phyloP scores from a whole-genome alignment of 2,888 invertebrate genomes.

The Rhamnusium bicolor region DNA sequence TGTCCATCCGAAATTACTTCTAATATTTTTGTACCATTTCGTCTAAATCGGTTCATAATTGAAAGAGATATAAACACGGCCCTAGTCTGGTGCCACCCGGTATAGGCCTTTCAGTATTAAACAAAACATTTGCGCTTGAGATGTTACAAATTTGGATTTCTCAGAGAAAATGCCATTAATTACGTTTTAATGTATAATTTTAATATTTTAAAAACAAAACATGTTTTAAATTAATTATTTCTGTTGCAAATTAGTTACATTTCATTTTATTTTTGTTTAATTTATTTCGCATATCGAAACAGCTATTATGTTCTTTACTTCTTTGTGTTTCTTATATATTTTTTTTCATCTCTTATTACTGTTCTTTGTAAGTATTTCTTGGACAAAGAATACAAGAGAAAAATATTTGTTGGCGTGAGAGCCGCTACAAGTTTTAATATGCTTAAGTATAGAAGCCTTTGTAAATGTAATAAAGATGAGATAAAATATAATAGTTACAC shows the following conservation, averaged over 20 bases:
- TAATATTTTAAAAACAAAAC: too few species aligned
- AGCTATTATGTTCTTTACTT: not conserved
- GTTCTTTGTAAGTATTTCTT: not conserved
- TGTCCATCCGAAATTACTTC: too few species aligned
- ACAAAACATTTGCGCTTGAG: too few species aligned
- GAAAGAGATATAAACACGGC: too few species aligned
- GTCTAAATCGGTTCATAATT: too few species aligned
- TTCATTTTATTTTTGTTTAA: not conserved
- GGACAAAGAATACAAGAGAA: not conserved
- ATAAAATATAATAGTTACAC: too few species aligned
- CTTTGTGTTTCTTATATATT: not conserved
- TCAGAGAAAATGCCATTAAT: too few species aligned
- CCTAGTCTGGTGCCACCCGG: too few species aligned
- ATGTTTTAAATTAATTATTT: not conserved
- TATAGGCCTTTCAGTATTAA: too few species aligned
- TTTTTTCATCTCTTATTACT: not conserved
- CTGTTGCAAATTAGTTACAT: not conserved
- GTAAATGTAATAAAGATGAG: not conserved
- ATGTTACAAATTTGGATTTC: too few species aligned
- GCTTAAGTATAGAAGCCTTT: not conserved
- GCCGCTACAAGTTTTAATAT: not conserved
- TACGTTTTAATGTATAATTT: too few species aligned
- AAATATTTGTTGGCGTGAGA: not conserved
- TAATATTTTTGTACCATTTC: too few species aligned
- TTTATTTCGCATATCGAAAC: not conserved